phyloP scores from a whole-genome alignment of 2,888 invertebrate species.

The Eustalomyia histrio region DNA sequence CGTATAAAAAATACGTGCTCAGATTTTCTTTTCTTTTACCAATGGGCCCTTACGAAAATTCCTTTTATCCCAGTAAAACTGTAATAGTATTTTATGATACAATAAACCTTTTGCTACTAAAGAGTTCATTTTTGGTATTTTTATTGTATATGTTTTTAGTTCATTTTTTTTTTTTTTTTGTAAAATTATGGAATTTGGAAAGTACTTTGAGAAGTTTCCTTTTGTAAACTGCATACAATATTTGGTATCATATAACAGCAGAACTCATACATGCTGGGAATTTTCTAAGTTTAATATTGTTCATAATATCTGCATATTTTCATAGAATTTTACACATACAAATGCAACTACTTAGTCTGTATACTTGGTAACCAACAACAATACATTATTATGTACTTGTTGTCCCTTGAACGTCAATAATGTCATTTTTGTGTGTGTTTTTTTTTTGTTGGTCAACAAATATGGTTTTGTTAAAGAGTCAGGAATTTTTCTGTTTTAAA shows the following conservation, averaged over 20 bases:
- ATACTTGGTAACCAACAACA: background rate
- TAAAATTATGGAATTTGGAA: background rate
- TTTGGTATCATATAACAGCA: background rate
- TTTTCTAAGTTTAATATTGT: background rate
- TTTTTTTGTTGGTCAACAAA: too few species aligned
- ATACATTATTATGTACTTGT: background rate
- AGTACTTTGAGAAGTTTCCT: constrained; percentile 14
- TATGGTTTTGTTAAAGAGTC: background rate
- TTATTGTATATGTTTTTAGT: background rate
- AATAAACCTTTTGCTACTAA: constrained; percentile 3
- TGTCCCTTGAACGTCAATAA: background rate
- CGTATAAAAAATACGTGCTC: too few species aligned
- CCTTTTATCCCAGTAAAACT: background rate
- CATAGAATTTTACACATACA: background rate
- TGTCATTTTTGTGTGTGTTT: background rate
- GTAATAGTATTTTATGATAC: background rate
- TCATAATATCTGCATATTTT: background rate
- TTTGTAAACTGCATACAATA: constrained; percentile 3
- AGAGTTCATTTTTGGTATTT: background rate
- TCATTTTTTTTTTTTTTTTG: background rate
- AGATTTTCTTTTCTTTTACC: too few species aligned
- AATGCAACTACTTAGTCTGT: too few species aligned
- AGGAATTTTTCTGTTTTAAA: background rate
- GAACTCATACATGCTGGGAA: background rate
- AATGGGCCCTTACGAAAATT: too few species aligned